Evolutionary conservation across 2,113 vertebrate species (phyloP).

Genomic region (Nansenia antarctica): DNA sequence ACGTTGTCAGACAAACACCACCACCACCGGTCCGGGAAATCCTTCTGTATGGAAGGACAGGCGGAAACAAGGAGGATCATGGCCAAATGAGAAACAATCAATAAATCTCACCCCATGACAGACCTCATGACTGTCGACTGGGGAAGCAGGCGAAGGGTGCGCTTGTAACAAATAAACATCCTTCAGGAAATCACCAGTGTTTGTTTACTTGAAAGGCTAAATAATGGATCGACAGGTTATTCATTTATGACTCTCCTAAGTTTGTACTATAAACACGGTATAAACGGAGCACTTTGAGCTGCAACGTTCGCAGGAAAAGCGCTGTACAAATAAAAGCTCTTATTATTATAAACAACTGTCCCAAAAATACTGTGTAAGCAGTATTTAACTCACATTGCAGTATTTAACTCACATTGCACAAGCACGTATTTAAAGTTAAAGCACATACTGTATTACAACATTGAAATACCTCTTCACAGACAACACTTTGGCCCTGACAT

Average conservation of each 20-base stretch:
- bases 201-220: not conserved
- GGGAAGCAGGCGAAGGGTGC: constrained; percentile 6
- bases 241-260: too few relatives aligned
- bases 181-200: too few relatives aligned
- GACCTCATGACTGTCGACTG: not conserved
- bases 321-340: too few relatives aligned
- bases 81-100: not conserved
- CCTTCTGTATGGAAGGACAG: not conserved
- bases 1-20: constrained; percentile 6
- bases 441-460: constrained; percentile 1
- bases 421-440: constrained; percentile 16
- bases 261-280: too few relatives aligned
- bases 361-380: too few relatives aligned
- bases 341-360: too few relatives aligned
- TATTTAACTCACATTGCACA: too few relatives aligned
- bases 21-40: not conserved
- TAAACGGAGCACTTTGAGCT: too few relatives aligned
- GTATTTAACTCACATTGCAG: too few relatives aligned
- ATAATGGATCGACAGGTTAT: not conserved
- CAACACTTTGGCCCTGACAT: not conserved
- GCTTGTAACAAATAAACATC: not conserved
- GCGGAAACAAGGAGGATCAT: not conserved
- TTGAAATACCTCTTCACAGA: not conserved
- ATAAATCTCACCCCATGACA: not conserved
- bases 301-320: too few relatives aligned